A percentile compares a stretch with the other conserved stretches of the same genome.
Evolutionary conservation across 2,797 vertebrate species (phyloP).

Genomic region (Myotis planiceps): DNA sequence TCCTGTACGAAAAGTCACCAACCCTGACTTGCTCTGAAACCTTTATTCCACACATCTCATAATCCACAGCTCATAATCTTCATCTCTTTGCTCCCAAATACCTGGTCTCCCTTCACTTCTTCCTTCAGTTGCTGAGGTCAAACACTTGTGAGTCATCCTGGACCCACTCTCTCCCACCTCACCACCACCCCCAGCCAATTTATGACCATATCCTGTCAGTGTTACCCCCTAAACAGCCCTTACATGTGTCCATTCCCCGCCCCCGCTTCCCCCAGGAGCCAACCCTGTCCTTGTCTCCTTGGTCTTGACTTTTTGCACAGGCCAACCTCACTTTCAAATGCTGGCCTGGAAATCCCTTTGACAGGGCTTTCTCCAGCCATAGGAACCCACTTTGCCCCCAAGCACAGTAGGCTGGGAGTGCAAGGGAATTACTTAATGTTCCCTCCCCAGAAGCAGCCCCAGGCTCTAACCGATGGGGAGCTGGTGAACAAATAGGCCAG

Average conservation of each 20-base stretch:
- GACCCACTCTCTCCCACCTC: neutral
- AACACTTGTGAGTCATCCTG: neutral
- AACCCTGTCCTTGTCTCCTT: neutral
- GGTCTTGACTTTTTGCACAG: neutral
- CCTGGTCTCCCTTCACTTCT: neutral
- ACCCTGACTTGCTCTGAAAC: neutral
- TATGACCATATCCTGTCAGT: neutral
- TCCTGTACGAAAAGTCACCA: neutral
- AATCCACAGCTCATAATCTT: neutral
- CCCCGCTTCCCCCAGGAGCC: rapidly evolving
- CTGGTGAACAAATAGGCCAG: neutral
- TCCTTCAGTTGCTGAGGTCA: neutral
- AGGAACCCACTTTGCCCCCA: neutral
- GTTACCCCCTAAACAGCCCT: neutral
- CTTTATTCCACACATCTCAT: neutral
- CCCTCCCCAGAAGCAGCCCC: neutral
- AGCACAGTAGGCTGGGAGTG: neutral
- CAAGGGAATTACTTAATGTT: too few species aligned
- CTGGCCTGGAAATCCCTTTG: too few species aligned
- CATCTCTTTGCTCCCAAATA: neutral
- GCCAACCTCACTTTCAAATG: neutral
- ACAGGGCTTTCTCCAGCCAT: neutral
- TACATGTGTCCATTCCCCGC: rapidly evolving
- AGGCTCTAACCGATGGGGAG: neutral
- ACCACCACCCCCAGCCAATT: neutral